phyloP scores from a whole-genome alignment of 2,797 vertebrate species.

The Pseudochromis fuscus region DNA sequence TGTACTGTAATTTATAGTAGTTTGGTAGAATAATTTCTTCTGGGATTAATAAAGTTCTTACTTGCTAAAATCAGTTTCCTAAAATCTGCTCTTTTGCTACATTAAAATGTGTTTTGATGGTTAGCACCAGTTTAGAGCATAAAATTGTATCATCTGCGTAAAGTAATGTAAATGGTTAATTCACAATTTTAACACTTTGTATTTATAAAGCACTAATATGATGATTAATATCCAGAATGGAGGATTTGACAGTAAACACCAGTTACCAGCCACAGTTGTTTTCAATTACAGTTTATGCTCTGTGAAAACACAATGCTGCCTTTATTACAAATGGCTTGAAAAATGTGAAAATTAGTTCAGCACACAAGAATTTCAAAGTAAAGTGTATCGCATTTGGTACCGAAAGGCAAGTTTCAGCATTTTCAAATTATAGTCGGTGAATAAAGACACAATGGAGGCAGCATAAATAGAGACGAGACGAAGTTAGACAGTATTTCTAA shows the following conservation, averaged over 20 bases:
- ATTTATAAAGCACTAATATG: too few relatives aligned
- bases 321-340: slow-evolving; percentile 20
- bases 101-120: not conserved
- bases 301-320: not conserved
- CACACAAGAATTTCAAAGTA: slow-evolving; percentile 3
- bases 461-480: slow-evolving; percentile 2
- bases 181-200: not conserved
- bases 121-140: too few relatives aligned
- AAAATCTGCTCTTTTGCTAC: not conserved
- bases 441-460: slow-evolving; percentile 7
- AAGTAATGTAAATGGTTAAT: not conserved
- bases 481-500: slow-evolving; percentile 2
- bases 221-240: not conserved
- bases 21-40: too few relatives aligned
- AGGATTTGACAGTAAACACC: slow-evolving; percentile 1
- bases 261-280: slow-evolving; percentile 17
- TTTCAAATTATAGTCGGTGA: slow-evolving; percentile 13
- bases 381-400: not conserved
- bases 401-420: not conserved
- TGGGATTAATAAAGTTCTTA: too few relatives aligned
- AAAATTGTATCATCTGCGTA: too few relatives aligned
- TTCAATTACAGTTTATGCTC: slow-evolving; percentile 22
- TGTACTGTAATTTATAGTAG: too few relatives aligned
- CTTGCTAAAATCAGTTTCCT: too few relatives aligned
- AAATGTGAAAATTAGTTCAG: slow-evolving; percentile 14